Evolutionary conservation across 2,113 vertebrate species (phyloP).

Genomic region (Menidia beryllina): DNA sequence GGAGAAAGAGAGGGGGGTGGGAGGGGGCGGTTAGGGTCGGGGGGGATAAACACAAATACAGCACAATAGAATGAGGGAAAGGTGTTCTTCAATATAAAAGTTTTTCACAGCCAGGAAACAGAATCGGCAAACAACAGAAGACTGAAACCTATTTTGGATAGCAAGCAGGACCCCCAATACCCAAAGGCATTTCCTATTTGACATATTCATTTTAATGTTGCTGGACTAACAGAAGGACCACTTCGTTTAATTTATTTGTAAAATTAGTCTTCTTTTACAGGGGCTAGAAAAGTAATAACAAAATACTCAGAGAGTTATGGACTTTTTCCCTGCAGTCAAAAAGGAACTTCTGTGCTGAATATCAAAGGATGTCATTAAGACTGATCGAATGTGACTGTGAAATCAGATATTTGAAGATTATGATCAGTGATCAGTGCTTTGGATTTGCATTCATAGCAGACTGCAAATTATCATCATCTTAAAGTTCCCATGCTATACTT

Average conservation of each 20-base stretch:
- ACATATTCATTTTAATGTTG: slow-evolving; percentile 17
- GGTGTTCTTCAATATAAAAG: slow-evolving; percentile 32
- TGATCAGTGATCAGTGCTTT: no score
- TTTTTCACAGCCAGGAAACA: slow-evolving; percentile 33
- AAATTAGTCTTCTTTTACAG: slow-evolving; percentile 1
- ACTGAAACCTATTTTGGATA: slow-evolving; percentile 13
- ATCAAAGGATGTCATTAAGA: background rate
- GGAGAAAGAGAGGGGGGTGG: slow-evolving; percentile 28
- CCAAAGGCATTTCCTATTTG: background rate
- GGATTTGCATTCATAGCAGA: no score
- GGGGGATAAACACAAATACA: slow-evolving; percentile 29
- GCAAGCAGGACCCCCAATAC: background rate
- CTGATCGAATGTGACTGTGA: background rate
- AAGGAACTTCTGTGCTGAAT: background rate
- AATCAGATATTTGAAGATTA: background rate
- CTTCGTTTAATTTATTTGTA: background rate
- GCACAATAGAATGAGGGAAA: slow-evolving; percentile 9
- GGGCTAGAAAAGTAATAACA: slow-evolving; percentile 7
- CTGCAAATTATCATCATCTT: no score
- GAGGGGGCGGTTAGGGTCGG: no score
- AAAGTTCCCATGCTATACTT: no score
- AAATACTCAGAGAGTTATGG: background rate
- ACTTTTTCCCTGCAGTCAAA: background rate
- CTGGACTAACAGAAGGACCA: background rate
- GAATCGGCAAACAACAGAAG: slow-evolving; percentile 1